These are phyloP conservation scores for Neolamprologus tretocephalus DNA, from an alignment of 2,113 vertebrate species.

Conservation along the genomic window DNA sequence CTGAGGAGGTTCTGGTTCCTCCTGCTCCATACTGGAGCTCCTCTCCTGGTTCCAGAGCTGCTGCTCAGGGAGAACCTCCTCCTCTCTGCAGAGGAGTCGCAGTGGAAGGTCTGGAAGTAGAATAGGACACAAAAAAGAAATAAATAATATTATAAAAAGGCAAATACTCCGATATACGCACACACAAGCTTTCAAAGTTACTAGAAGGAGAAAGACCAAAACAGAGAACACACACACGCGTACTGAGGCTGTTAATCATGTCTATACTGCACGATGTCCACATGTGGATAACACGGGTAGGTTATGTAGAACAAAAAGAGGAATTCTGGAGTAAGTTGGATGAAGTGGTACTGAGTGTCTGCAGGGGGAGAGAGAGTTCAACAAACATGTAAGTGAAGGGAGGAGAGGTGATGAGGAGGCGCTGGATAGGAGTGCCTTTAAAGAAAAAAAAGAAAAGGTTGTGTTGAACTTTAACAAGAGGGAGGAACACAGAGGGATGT, in stretches of 20 bases:
- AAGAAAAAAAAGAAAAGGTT: neutral
- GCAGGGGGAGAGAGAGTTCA: neutral
- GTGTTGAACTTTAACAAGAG: neutral
- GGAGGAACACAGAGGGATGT: neutral
- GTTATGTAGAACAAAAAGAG: neutral
- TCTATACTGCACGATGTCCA: fast-evolving
- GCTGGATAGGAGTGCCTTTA: neutral
- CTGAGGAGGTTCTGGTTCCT: neutral
- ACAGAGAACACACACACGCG: fast-evolving
- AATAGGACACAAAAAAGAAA: neutral
- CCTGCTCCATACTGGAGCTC: neutral
- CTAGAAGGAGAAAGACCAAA: neutral
- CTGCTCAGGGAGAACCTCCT: neutral
- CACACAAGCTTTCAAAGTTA: neutral
- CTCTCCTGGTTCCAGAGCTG: fast-evolving
- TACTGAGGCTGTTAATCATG: fast-evolving
- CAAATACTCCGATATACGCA: fast-evolving
- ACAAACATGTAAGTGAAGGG: neutral
- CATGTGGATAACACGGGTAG: fast-evolving
- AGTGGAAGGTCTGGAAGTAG: neutral
- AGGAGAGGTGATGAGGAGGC: fast-evolving
- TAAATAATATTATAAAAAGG: neutral
- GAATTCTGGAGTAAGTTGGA: neutral
- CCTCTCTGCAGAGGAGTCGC: neutral
- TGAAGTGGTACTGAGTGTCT: fast-evolving